phyloP scores from a whole-genome alignment of 2,113 vertebrate genomes.

The Pygathrix nemaeus region DNA sequence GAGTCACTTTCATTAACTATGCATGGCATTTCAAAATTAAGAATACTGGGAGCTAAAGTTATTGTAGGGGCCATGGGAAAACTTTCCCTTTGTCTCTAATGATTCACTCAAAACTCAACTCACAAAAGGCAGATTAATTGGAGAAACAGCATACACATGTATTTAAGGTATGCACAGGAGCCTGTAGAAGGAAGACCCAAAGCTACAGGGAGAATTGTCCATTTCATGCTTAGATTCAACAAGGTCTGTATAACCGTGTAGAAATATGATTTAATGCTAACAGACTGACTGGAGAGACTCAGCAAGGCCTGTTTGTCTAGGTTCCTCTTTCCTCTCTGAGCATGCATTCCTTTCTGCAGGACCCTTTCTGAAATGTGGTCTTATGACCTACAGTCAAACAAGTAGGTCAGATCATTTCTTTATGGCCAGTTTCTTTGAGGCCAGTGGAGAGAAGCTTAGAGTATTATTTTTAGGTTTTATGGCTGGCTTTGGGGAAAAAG shows the following conservation, averaged over 20 bases:
- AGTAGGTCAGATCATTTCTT: background rate
- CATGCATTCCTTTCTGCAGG: background rate
- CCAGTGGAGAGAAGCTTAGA: background rate
- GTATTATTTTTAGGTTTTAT: background rate
- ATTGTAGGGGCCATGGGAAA: background rate
- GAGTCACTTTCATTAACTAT: accelerated
- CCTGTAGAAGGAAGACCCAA: background rate
- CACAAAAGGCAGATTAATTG: background rate
- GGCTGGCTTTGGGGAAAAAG: background rate
- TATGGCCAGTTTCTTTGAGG: background rate
- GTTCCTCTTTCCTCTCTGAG: background rate
- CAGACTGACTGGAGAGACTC: background rate
- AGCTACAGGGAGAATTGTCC: background rate
- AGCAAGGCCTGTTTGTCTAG: background rate
- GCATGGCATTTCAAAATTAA: background rate
- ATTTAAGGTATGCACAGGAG: background rate
- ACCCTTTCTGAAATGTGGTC: background rate
- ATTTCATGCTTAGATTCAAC: background rate
- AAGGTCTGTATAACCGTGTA: background rate
- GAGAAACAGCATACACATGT: background rate
- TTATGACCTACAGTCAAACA: background rate
- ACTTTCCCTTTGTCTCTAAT: background rate
- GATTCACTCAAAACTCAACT: background rate
- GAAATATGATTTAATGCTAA: background rate
- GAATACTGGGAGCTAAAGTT: background rate